A percentile compares a stretch with the other conserved stretches of the same genome.
Conservation (phyloP, 2,888 invertebrate genomes). For the Anarsia innoxiella region DNA sequence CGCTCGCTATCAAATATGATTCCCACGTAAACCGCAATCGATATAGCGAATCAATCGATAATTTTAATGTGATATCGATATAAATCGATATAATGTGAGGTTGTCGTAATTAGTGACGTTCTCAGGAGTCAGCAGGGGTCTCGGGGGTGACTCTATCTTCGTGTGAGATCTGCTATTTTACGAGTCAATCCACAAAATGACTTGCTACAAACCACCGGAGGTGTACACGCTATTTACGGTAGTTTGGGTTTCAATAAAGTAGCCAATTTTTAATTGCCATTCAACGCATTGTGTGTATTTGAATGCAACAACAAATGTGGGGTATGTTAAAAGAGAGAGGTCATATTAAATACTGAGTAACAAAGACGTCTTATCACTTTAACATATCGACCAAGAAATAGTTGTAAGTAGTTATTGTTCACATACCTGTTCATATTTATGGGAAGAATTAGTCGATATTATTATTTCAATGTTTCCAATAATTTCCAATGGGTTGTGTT, state of each 20-base stretch:
- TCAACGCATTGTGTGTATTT: constrained; percentile 5
- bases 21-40: constrained; percentile 59
- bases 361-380: too few species aligned
- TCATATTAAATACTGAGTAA: too few species aligned
- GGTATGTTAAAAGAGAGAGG: too few species aligned
- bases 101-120: constrained; percentile 55
- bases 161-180: constrained; percentile 64
- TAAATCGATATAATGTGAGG: constrained; percentile 14
- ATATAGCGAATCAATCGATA: constrained; percentile 58
- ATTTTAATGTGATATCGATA: constrained; percentile 28
- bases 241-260: constrained; percentile 31
- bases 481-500: too few species aligned
- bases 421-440: too few species aligned
- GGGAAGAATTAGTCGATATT: too few species aligned
- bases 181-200: constrained; percentile 35
- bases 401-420: too few species aligned
- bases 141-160: constrained; percentile 54
- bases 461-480: too few species aligned
- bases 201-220: background rate
- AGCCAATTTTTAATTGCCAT: constrained; percentile 30
- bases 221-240: constrained; percentile 40
- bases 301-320: too few species aligned
- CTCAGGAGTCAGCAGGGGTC: constrained; percentile 57
- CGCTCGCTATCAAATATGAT: too few species aligned
- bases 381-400: too few species aligned